Evolutionary conservation across 2,113 vertebrate genomes (phyloP).

Genomic region (Cariama cristata): DNA sequence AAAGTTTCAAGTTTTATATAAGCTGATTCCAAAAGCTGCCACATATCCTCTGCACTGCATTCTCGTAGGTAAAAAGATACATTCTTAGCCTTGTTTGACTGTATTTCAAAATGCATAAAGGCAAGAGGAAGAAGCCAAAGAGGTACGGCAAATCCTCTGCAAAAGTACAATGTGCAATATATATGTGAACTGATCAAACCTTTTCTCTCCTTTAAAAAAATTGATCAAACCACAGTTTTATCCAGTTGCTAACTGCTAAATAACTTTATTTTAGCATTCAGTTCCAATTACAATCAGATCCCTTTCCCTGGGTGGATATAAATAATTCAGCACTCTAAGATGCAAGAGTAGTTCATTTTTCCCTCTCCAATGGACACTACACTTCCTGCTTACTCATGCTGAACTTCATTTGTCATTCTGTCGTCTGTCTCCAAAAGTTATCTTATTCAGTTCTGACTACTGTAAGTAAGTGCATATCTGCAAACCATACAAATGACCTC

Average conservation of each 20-base stretch:
- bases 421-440: neutral
- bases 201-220: neutral
- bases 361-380: neutral
- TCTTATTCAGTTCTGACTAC: neutral
- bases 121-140: neutral
- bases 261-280: neutral
- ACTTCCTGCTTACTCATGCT: neutral
- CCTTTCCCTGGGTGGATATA: neutral
- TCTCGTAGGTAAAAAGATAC: neutral
- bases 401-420: neutral
- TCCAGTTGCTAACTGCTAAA: too few relatives aligned
- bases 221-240: neutral
- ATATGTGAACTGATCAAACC: neutral
- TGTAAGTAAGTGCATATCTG: neutral
- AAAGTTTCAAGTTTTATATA: neutral
- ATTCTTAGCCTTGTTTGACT: neutral
- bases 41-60: neutral
- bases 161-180: neutral
- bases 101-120: neutral
- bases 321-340: neutral
- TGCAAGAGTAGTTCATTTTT: neutral
- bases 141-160: neutral
- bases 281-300: neutral
- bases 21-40: neutral
- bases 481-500: neutral